Conservation (phyloP, 2,797 vertebrate species). For the Tolypeutes matacus region DNA sequence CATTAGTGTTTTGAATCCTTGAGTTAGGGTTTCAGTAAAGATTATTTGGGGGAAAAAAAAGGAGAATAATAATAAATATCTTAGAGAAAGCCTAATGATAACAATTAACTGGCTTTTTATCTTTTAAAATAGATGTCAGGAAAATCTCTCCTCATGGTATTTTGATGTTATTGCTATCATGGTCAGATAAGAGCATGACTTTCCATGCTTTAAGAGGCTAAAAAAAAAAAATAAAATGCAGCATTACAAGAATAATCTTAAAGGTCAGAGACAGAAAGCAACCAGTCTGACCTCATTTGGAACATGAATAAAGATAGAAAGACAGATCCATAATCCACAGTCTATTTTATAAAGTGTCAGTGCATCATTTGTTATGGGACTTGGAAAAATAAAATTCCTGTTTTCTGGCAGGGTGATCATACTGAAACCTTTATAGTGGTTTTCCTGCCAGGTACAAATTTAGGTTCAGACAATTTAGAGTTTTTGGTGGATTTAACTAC, state of each 20-base stretch:
- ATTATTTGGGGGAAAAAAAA: neutral
- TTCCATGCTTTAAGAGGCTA: neutral
- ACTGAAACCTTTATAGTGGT: slow-evolving; percentile 23
- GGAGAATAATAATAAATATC: neutral
- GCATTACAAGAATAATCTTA: neutral
- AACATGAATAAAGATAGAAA: slow-evolving; percentile 17
- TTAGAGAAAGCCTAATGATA: neutral
- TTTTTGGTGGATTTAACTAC: slow-evolving; percentile 32
- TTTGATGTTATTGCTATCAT: neutral
- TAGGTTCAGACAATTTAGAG: slow-evolving; percentile 45
- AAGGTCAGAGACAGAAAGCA: neutral
- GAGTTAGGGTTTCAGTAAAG: neutral
- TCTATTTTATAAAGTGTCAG: slow-evolving; percentile 51
- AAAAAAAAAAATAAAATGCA: neutral
- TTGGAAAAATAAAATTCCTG: slow-evolving; percentile 41
- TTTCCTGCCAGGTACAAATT: slow-evolving; percentile 61
- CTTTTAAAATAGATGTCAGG: slow-evolving; percentile 50
- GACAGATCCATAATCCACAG: neutral
- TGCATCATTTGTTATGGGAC: slow-evolving; percentile 29
- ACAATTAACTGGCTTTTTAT: neutral
- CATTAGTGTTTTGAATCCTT: neutral
- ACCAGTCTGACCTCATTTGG: neutral
- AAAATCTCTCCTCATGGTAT: neutral
- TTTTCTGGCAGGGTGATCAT: slow-evolving; percentile 48
- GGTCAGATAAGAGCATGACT: neutral